Conservation (phyloP, 2,797 vertebrate genomes). For the Heterohyrax brucei region DNA sequence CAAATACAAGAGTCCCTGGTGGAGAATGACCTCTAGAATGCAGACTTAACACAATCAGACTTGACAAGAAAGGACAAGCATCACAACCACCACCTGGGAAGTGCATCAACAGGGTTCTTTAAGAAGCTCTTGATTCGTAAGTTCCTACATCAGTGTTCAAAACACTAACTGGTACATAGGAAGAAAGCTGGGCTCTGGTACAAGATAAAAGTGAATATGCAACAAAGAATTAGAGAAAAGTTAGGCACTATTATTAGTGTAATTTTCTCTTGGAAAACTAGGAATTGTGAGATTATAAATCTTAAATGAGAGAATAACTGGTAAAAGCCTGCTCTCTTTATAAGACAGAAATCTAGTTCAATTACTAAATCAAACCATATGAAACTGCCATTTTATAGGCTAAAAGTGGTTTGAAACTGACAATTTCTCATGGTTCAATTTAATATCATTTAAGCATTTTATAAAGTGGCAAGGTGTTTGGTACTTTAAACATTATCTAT, state of each 20-base stretch:
- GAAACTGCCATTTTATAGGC: constrained; percentile 42
- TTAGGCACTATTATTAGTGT: not conserved
- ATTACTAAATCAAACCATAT: not conserved
- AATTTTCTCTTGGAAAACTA: not conserved
- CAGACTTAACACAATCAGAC: not conserved
- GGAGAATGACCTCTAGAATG: not conserved
- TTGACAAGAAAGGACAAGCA: not conserved
- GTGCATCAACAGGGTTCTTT: not conserved
- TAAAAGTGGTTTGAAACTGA: constrained; percentile 48
- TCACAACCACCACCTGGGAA: not conserved
- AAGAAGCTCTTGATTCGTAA: not conserved
- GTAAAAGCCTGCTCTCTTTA: not conserved
- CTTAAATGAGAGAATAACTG: constrained; percentile 14
- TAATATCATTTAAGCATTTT: not conserved
- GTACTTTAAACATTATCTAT: not conserved
- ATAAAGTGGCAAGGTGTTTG: not conserved
- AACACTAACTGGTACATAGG: not conserved
- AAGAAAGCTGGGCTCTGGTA: not conserved
- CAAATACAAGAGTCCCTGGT: not conserved
- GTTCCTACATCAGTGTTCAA: not conserved
- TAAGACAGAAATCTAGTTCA: constrained; percentile 42
- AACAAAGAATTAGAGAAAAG: not conserved
- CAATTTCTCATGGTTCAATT: not conserved
- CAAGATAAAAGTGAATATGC: not conserved
- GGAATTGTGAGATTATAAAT: constrained; percentile 35